Evolutionary conservation across 1,140 invertebrate species (phyloP).

Genomic region (Euglossa dilemma): DNA sequence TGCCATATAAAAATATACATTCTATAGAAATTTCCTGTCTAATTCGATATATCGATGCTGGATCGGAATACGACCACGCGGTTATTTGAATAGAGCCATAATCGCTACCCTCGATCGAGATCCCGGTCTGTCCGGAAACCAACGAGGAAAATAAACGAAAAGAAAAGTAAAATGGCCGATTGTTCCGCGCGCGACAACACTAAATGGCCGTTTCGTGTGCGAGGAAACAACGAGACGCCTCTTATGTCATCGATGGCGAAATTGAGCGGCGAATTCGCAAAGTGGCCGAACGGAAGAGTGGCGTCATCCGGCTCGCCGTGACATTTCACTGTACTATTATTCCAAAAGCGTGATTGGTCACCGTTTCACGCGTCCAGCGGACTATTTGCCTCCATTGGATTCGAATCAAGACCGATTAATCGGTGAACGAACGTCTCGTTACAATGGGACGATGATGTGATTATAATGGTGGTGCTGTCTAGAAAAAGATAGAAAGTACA

Average conservation of each 20-base stretch:
- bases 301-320: neutral
- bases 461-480: neutral
- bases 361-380: neutral
- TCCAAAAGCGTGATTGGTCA: neutral
- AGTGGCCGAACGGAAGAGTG: slow-evolving; percentile 6
- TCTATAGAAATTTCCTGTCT: no score
- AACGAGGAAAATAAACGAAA: no score
- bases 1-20: no score
- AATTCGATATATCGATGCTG: no score
- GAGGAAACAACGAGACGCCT: neutral
- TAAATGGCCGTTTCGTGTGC: slow-evolving; percentile 7
- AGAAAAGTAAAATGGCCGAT: neutral
- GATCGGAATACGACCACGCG: no score
- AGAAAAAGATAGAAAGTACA: neutral
- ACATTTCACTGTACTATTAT: slow-evolving; percentile 24
- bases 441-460: neutral
- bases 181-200: neutral
- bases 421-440: slow-evolving; percentile 1
- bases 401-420: neutral
- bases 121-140: no score
- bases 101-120: no score
- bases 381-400: neutral
- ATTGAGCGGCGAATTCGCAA: slow-evolving; percentile 16
- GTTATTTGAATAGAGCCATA: no score
- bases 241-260: slow-evolving; percentile 21